Evolutionary conservation across 2,888 invertebrate species (phyloP).

Genomic region (Ceramica pisi): DNA sequence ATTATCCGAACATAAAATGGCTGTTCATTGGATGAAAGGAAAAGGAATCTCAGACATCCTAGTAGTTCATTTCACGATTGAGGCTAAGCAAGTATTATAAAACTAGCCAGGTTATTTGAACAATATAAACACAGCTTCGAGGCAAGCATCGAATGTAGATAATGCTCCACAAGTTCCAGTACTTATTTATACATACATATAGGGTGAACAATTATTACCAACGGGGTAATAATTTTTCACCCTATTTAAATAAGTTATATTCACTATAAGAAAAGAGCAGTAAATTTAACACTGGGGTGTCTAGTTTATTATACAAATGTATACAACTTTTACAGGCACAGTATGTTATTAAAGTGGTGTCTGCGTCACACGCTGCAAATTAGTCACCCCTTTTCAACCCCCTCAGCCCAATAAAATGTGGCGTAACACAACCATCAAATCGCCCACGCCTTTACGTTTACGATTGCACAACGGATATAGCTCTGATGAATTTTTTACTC

Average conservation of each 20-base stretch:
- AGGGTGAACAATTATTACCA: no score
- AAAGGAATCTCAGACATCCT: no score
- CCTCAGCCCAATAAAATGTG: constrained; percentile 26
- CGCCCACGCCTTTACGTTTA: constrained; percentile 29
- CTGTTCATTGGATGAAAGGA: no score
- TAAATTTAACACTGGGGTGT: no score
- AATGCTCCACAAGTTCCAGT: not conserved
- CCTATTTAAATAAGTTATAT: no score
- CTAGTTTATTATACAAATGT: no score
- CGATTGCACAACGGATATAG: constrained; percentile 10
- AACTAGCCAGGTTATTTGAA: not conserved
- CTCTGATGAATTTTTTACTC: constrained; percentile 48
- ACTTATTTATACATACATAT: no score
- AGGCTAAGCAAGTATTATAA: no score
- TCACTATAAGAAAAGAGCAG: no score
- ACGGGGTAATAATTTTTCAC: no score
- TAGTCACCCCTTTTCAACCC: constrained; percentile 10
- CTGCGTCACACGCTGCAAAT: not conserved
- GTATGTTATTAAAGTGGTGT: not conserved
- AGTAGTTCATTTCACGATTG: no score
- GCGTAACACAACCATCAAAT: not conserved
- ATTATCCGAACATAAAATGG: no score
- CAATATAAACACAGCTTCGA: not conserved
- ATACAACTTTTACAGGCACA: not conserved
- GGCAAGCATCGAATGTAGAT: not conserved